These are phyloP conservation scores for Goniozus legneri DNA, from an alignment of 1,140 invertebrate species.

Conservation along the genomic window DNA sequence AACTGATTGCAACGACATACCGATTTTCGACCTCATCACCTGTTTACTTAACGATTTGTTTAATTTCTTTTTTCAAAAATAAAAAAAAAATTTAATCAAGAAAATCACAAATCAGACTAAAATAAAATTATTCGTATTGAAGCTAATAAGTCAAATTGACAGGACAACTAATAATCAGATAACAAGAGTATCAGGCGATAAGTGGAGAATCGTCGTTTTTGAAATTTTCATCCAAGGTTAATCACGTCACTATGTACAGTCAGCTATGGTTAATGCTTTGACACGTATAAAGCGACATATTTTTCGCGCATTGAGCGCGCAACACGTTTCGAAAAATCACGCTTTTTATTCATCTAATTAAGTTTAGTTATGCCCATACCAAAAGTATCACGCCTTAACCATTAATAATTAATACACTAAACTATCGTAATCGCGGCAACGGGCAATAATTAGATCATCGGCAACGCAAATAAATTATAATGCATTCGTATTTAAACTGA, in stretches of 20 bases:
- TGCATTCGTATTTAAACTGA: conserved; percentile 4
- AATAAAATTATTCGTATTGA: too few species aligned
- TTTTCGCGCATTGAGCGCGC: too few species aligned
- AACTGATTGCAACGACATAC: too few species aligned
- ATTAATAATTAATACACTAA: conserved; percentile 28
- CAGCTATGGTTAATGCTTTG: neutral
- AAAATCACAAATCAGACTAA: too few species aligned
- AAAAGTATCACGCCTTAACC: conserved; percentile 31
- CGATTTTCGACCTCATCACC: too few species aligned
- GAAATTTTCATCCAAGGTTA: neutral
- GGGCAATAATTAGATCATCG: conserved; percentile 4
- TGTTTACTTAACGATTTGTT: too few species aligned
- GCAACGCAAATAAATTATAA: conserved; percentile 23
- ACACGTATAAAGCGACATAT: neutral
- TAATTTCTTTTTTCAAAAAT: too few species aligned
- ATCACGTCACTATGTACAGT: neutral
- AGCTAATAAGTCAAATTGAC: too few species aligned
- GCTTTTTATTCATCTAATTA: conserved; percentile 16
- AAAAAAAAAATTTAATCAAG: too few species aligned
- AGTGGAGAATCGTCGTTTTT: neutral
- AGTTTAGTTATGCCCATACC: conserved; percentile 31
- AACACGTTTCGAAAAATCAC: neutral
- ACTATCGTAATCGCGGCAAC: conserved; percentile 14
- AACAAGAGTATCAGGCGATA: too few species aligned
- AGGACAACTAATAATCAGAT: too few species aligned